These are phyloP conservation scores for Tetropium fuscum DNA, from an alignment of 2,888 invertebrate genomes.

Conservation along the genomic window DNA sequence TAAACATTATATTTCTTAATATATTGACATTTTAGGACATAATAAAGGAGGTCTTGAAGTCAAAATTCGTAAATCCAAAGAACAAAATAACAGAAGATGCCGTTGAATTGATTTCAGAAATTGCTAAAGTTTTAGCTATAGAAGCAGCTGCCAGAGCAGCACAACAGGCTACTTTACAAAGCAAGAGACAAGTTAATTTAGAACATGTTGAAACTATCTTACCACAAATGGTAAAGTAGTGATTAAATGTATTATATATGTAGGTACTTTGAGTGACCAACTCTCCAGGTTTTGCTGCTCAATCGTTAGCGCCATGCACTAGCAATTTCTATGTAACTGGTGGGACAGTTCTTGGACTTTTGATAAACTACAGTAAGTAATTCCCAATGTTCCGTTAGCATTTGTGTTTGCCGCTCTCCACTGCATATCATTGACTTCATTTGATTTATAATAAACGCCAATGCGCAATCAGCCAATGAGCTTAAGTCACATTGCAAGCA, in stretches of 20 bases:
- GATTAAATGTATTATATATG: neutral
- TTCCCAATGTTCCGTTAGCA: too few relatives aligned
- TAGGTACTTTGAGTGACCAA: too few relatives aligned
- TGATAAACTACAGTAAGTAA: too few relatives aligned
- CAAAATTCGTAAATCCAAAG: constrained; percentile 69
- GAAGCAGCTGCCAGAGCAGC: constrained; percentile 70
- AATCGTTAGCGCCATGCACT: too few relatives aligned
- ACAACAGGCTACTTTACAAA: constrained; percentile 67
- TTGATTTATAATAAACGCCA: too few relatives aligned
- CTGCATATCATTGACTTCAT: too few relatives aligned
- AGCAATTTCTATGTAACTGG: too few relatives aligned
- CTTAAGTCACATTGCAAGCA: too few relatives aligned
- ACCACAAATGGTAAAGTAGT: constrained; percentile 68
- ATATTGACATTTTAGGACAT: constrained; percentile 63
- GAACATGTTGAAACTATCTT: constrained; percentile 71
- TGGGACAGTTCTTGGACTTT: too few relatives aligned
- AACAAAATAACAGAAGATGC: constrained; percentile 70
- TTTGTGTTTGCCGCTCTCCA: too few relatives aligned
- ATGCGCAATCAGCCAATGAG: too few relatives aligned
- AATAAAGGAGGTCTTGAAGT: constrained; percentile 69
- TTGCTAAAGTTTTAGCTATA: constrained; percentile 69
- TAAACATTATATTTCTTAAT: constrained; percentile 12
- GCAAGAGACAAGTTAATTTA: constrained; percentile 66
- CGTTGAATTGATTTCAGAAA: constrained; percentile 68
- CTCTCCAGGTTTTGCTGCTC: too few relatives aligned